Evolutionary conservation across 2,113 vertebrate species (phyloP), one percentile per base, ranked within the genome.

Genomic region (Notiomystis cincta): DNA sequence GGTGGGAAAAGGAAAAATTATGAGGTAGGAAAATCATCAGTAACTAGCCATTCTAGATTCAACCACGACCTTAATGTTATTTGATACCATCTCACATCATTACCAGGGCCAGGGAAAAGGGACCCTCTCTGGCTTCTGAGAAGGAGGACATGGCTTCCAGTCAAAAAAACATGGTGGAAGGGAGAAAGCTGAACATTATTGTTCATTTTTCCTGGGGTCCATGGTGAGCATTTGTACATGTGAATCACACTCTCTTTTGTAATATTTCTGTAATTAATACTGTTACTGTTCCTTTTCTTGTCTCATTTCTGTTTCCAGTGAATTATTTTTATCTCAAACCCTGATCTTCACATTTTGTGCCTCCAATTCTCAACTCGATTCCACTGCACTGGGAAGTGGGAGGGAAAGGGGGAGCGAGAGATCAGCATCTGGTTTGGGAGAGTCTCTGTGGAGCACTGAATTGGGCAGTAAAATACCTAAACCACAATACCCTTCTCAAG

Each of bases 371-470:
- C 57, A 71, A 35, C 35, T 56, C 1, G 0, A 35, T 64, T 17
- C 24, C 35, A 21, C 17, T 47, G 20, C 42, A 50, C 22, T 15
- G 18, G 22, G 15, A 88, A 64, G 18, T 15, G 8, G 30, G 8
- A 57, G 10, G 13, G 27, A 42, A 81, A 81, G 31, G 1, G 28
- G 13, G 10, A 58, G 9, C 0, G 0, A 42, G 35, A 44, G 25
- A 89, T 18, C 51, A 27, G 50, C 3, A 4, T 37, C 18, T 37
- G 37, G 22, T 65, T 50, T 81, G 18, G 33, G 30, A 70, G 30
- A 62, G 35, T 56, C 25, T 64, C 24, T 56, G n/a, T 19, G 13
- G 16, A 45, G 42, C 42, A 44, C 27, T 50, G 50, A 23, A 12
- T 5, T 44, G 22, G 33, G 37, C 42, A 44, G 37, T 47, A 72